Evolutionary conservation across 2,888 invertebrate species (phyloP), one percentile per base, ranked within the genome.

Genomic region (Colostygia pectinataria): DNA sequence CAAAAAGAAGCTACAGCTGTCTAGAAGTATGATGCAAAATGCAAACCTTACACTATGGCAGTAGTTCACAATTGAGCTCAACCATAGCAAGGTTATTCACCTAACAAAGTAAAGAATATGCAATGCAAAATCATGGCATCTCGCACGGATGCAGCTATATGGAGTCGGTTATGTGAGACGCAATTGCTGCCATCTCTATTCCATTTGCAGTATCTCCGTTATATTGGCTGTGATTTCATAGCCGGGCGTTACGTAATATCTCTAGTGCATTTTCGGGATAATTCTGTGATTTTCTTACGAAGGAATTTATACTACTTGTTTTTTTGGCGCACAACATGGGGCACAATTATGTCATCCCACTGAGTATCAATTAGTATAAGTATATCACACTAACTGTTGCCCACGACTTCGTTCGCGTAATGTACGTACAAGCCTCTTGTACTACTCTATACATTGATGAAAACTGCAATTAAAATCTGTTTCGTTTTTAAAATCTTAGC

Each of bases 151-250:
- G 50, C 43, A 38, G 49, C 49, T 33, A 45, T 51, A 51, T 20
- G 28, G 37, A 46, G 27, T 33, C 37, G 56, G 53, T 47, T 52
- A 56, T 55, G 48, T 66, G 60, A 49, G 57, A 59, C 48, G 23
- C 45, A 53, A 65, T 63, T 65, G 59, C 56, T 63, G 50, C 72
- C 66, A 71, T 77, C 68, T 74, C 77, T 63, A 72, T 82, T 83
- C 77, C 77, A 83, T 83, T 84, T 80, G 80, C 81, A 83, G 74
- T 83, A 83, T 78, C 70, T 77, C 67, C 66, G 65, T 64, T 66
- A 63, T 70, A 79, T 73, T 71, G 73, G 61, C 59, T 62, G 67
- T 69, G 77, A 79, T 80, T 81, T 78, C 74, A 74, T 60, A 46
- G 45, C 49, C 14, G 37, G 23, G 43, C 28, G 39, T 44, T 50